These are phyloP conservation scores for Agraylea sexmaculata DNA, from an alignment of 1,140 invertebrate species.

Conservation along the genomic window DNA sequence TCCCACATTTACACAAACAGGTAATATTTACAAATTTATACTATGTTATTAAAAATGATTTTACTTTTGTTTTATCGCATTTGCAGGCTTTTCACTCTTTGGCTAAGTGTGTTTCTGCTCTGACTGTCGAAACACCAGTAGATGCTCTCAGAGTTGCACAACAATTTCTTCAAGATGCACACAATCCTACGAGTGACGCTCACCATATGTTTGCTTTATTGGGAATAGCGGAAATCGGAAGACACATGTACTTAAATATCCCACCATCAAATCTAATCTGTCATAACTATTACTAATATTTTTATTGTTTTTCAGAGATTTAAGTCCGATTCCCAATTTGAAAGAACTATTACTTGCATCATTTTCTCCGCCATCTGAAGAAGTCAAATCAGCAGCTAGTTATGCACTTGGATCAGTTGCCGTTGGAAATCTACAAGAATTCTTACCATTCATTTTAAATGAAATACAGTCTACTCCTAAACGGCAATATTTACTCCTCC, in stretches of 20 bases:
- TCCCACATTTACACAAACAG: slow-evolving; percentile 38
- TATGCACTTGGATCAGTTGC: slow-evolving; percentile 92
- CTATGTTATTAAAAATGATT: neutral
- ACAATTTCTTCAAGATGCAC: slow-evolving; percentile 75
- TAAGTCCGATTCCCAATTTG: slow-evolving; percentile 63
- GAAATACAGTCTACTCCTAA: slow-evolving; percentile 91
- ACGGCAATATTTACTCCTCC: slow-evolving; percentile 88
- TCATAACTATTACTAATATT: slow-evolving; percentile 10
- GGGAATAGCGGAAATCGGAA: slow-evolving; percentile 92
- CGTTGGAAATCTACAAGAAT: slow-evolving; percentile 87
- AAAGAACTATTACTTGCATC: slow-evolving; percentile 65
- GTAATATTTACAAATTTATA: slow-evolving; percentile 19
- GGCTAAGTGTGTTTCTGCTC: slow-evolving; percentile 89
- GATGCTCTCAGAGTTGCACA: slow-evolving; percentile 73
- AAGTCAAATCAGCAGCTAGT: slow-evolving; percentile 91
- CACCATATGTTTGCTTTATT: slow-evolving; percentile 86
- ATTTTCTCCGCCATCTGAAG: slow-evolving; percentile 68
- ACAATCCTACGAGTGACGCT: slow-evolving; percentile 59
- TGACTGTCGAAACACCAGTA: slow-evolving; percentile 64
- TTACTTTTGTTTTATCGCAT: neutral
- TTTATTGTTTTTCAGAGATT: slow-evolving; percentile 51
- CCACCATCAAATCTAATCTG: slow-evolving; percentile 2
- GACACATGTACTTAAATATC: slow-evolving; percentile 62
- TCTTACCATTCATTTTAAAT: slow-evolving; percentile 86
- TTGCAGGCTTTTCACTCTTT: slow-evolving; percentile 77